These are phyloP conservation scores for Aphodius sticticus DNA, from an alignment of 2,888 invertebrate genomes.

Conservation along the genomic window DNA sequence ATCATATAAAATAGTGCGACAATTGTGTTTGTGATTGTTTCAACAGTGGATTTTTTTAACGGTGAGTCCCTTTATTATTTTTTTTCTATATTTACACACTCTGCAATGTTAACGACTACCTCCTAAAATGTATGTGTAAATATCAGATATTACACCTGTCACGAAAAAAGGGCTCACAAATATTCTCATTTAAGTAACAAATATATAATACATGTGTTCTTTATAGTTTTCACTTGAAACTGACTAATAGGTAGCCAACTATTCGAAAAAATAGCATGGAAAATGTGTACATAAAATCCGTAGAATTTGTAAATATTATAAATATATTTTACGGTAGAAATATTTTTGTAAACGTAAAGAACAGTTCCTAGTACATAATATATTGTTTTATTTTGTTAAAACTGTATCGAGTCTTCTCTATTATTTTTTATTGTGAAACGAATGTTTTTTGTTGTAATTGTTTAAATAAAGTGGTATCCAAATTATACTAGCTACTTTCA, in stretches of 20 bases:
- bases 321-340: slow-evolving; percentile 37
- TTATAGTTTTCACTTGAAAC: background rate
- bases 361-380: slow-evolving; percentile 35
- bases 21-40: slow-evolving; percentile 31
- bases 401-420: slow-evolving; percentile 30
- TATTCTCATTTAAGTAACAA: slow-evolving; percentile 5
- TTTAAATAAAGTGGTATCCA: slow-evolving; percentile 36
- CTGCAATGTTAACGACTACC: slow-evolving; percentile 1
- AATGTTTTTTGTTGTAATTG: slow-evolving; percentile 35
- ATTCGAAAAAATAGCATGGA: background rate
- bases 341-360: slow-evolving; percentile 36
- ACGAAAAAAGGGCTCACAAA: background rate
- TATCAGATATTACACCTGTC: background rate
- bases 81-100: slow-evolving; percentile 17
- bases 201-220: slow-evolving; percentile 9
- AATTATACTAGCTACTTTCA: slow-evolving; percentile 23
- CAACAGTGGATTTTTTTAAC: slow-evolving; percentile 36
- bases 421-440: slow-evolving; percentile 31
- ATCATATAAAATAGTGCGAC: slow-evolving; percentile 11
- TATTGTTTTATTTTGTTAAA: slow-evolving; percentile 35
- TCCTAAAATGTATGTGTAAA: background rate
- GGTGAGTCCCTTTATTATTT: slow-evolving; percentile 47
- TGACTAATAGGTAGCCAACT: background rate
- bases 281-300: slow-evolving; percentile 22
- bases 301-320: slow-evolving; percentile 16